A percentile compares a stretch with the other conserved stretches of the same genome.
These are phyloP conservation scores for Mimumesa dahlbomi DNA, from an alignment of 2,888 invertebrate species.

Conservation along the genomic window DNA sequence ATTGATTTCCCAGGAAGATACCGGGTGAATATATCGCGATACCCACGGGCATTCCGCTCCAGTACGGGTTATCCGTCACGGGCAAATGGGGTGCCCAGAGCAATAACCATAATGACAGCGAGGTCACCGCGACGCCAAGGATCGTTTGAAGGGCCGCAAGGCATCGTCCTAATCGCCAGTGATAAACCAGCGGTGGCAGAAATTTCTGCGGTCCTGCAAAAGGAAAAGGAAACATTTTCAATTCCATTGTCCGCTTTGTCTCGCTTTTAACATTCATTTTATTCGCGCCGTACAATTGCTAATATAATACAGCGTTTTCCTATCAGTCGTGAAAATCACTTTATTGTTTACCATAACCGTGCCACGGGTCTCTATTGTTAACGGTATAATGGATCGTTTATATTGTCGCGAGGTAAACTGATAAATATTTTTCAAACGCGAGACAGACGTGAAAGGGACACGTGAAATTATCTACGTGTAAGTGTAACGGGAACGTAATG, in stretches of 20 bases:
- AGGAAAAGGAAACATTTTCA: not conserved
- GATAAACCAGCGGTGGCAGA: constrained; percentile 81
- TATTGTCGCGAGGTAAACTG: no score
- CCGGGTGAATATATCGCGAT: not conserved
- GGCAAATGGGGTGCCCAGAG: constrained; percentile 84
- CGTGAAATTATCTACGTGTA: no score
- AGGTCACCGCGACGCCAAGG: constrained; percentile 82
- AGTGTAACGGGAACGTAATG: no score
- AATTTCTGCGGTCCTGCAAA: constrained; percentile 81
- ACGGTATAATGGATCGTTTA: no score
- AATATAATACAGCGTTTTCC: not conserved
- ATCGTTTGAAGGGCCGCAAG: constrained; percentile 81
- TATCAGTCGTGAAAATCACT: no score
- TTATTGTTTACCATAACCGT: no score
- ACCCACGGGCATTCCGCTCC: constrained; percentile 85
- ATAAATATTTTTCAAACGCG: no score
- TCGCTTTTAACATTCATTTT: no score
- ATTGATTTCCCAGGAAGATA: no score
- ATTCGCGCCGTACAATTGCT: not conserved
- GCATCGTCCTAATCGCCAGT: constrained; percentile 80
- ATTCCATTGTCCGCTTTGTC: no score
- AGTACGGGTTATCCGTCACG: constrained; percentile 84
- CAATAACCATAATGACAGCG: constrained; percentile 83
- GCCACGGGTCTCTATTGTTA: no score
- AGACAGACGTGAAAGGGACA: no score